Evolutionary conservation across 2,888 invertebrate species (phyloP).

Genomic region (Salticus scenicus): DNA sequence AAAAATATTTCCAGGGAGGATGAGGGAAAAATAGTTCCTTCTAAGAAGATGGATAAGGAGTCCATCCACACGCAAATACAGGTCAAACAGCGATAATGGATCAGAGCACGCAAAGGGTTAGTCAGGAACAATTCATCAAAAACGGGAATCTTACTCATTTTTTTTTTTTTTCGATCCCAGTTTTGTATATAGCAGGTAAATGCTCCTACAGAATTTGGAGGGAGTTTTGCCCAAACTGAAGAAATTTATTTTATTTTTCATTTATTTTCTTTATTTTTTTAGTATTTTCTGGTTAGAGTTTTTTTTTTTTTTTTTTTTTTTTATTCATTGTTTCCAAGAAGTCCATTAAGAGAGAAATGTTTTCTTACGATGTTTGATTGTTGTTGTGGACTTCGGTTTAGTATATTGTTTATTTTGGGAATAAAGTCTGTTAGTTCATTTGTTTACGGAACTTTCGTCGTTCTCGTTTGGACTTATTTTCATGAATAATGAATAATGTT

Average conservation of each 20-base stretch:
- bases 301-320: conserved; percentile 11
- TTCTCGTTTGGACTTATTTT: too few species aligned
- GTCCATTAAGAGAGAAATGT: conserved; percentile 59
- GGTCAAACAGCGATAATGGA: conserved; percentile 61
- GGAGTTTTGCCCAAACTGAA: conserved; percentile 35
- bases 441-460: not conserved
- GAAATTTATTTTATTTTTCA: conserved; percentile 12
- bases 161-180: conserved; percentile 20
- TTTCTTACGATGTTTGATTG: conserved; percentile 29
- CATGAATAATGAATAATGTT: too few species aligned
- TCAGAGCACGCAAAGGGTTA: conserved; percentile 56
- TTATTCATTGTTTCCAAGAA: conserved; percentile 35
- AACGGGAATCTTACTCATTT: conserved; percentile 48
- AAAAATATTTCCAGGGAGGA: not conserved
- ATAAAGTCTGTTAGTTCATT: not conserved
- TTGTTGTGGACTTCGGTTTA: conserved; percentile 39
- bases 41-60: conserved; percentile 18
- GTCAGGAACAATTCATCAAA: conserved; percentile 63
- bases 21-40: not conserved
- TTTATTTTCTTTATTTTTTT: conserved; percentile 19
- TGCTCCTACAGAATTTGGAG: conserved; percentile 7
- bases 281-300: too few species aligned
- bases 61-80: conserved; percentile 58
- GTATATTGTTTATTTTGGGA: conserved; percentile 22
- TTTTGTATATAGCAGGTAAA: not conserved